Percentiles rank a stretch among this genome's conserved stretches.
Conservation (phyloP, 1,140 invertebrate genomes). For the Achatina immaculata region DNA sequence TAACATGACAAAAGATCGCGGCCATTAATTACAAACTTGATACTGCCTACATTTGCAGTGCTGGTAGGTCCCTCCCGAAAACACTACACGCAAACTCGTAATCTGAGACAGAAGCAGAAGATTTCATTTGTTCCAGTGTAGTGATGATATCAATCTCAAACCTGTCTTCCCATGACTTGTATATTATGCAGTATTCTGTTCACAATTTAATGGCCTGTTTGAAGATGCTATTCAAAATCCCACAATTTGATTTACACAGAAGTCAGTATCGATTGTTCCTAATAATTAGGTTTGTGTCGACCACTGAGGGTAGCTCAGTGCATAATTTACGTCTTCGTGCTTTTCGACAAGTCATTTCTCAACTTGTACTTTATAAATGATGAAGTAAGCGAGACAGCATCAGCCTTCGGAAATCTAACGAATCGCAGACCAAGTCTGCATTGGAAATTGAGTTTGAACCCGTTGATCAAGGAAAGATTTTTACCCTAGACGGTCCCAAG, state of each 20-base stretch:
- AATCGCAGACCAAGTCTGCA: constrained; percentile 8
- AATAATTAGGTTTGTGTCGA: constrained; percentile 6
- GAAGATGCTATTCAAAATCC: neutral
- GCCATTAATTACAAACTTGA: too few species aligned
- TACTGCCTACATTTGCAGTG: too few species aligned
- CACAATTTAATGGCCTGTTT: neutral
- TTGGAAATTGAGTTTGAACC: constrained; percentile 9
- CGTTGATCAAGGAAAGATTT: constrained; percentile 12
- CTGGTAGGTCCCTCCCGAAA: too few species aligned
- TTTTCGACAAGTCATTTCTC: neutral
- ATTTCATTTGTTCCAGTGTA: too few species aligned
- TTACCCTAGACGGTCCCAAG: constrained; percentile 7
- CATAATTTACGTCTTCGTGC: neutral
- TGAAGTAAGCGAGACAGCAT: constrained; percentile 9
- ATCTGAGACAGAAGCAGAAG: too few species aligned
- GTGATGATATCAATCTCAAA: neutral
- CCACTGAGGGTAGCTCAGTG: neutral
- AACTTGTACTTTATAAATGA: constrained; percentile 17
- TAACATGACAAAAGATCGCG: too few species aligned
- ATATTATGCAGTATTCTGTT: neutral
- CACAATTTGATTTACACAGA: neutral
- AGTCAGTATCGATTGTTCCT: neutral
- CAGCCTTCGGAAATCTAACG: neutral
- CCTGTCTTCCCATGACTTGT: too few species aligned
- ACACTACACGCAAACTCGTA: too few species aligned